These are phyloP conservation scores for Dicyrtoma fusca DNA, from an alignment of 2,888 invertebrate species.

Conservation along the genomic window DNA sequence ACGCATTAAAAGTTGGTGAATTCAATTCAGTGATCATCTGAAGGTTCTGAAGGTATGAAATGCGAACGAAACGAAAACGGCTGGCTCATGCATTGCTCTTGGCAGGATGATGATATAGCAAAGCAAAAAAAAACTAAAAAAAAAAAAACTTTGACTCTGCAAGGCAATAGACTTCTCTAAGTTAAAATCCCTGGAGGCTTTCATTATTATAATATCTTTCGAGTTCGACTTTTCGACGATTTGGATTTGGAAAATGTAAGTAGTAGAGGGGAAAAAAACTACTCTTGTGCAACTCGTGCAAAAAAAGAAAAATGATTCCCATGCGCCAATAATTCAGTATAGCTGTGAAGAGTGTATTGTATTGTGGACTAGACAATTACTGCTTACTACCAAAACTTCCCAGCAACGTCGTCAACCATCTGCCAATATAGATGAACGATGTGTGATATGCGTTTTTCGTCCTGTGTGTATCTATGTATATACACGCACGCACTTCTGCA, in stretches of 20 bases:
- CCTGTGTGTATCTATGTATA: neutral
- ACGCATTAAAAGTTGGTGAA: too few relatives aligned
- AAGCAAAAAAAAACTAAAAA: too few relatives aligned
- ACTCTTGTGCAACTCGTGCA: conserved; percentile 9
- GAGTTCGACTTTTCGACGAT: conserved; percentile 19
- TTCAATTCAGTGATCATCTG: too few relatives aligned
- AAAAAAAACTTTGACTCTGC: too few relatives aligned
- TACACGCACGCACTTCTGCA: neutral
- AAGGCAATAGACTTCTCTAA: neutral
- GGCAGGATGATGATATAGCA: too few relatives aligned
- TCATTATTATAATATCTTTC: too few relatives aligned
- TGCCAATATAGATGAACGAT: neutral
- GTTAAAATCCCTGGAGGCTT: conserved; percentile 24
- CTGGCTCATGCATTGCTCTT: too few relatives aligned
- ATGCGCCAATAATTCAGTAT: conserved; percentile 24
- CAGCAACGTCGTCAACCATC: neutral
- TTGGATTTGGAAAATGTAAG: conserved; percentile 19
- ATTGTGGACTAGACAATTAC: conserved; percentile 26
- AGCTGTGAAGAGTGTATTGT: conserved; percentile 15
- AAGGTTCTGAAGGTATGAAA: too few relatives aligned
- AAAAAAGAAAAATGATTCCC: conserved; percentile 22
- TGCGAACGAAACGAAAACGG: too few relatives aligned
- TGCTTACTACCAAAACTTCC: neutral
- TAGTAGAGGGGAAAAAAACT: neutral
- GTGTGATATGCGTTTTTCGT: too few relatives aligned